These are phyloP conservation scores for Sphaerophoria taeniata DNA, from an alignment of 2,888 invertebrate genomes.

Conservation along the genomic window DNA sequence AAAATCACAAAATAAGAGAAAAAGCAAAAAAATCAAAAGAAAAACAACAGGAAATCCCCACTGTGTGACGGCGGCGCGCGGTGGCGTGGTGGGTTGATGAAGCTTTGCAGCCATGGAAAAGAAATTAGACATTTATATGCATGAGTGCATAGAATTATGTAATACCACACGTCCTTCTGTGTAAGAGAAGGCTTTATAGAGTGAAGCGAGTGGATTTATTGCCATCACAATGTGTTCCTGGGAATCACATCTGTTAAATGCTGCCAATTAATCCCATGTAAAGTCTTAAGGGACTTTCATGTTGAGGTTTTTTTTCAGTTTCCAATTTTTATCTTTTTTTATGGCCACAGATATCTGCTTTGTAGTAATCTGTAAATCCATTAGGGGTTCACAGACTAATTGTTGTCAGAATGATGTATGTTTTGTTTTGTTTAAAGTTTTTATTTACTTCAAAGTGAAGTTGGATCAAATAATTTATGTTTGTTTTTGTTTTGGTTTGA, in stretches of 20 bases:
- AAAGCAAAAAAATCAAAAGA: slow-evolving; percentile 7
- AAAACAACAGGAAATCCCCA: slow-evolving; percentile 15
- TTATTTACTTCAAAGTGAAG: not conserved
- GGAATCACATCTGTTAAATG: slow-evolving; percentile 38
- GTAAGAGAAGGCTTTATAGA: slow-evolving; percentile 39
- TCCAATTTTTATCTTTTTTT: slow-evolving; percentile 21
- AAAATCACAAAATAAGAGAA: slow-evolving; percentile 19
- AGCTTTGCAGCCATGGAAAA: not conserved
- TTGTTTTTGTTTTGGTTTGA: too few species aligned
- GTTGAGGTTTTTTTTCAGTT: slow-evolving; percentile 11
- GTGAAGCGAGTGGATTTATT: slow-evolving; percentile 66
- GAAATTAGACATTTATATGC: too few species aligned
- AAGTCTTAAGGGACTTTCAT: slow-evolving; percentile 61
- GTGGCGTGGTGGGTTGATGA: slow-evolving; percentile 4
- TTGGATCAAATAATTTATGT: not conserved
- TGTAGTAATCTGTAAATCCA: slow-evolving; percentile 71
- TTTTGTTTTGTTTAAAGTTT: not conserved
- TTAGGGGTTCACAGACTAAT: slow-evolving; percentile 56
- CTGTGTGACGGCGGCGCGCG: not conserved
- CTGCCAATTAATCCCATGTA: slow-evolving; percentile 64
- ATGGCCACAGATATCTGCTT: slow-evolving; percentile 55
- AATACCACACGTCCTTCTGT: not conserved
- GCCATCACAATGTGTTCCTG: slow-evolving; percentile 58
- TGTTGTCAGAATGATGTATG: slow-evolving; percentile 62
- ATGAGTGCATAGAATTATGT: too few species aligned